phyloP scores from a whole-genome alignment of 2,113 vertebrate genomes.

The Hypanus sabinus region DNA sequence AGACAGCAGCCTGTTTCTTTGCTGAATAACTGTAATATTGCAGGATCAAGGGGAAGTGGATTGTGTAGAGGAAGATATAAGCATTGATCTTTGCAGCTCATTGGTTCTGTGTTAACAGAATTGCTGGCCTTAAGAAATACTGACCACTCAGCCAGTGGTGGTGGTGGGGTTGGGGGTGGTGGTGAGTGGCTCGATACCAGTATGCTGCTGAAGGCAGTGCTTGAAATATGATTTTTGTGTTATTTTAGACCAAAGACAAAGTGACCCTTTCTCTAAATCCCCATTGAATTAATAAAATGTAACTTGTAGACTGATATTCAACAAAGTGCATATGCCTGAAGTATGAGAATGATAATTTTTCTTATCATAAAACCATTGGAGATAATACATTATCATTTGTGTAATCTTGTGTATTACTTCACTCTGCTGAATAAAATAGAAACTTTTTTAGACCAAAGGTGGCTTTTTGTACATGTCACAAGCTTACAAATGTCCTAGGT shows the following conservation, averaged over 20 bases:
- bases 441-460: not conserved
- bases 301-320: not conserved
- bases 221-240: too few species aligned
- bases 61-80: too few species aligned
- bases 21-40: too few species aligned
- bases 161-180: too few species aligned
- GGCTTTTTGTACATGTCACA: not conserved
- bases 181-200: not conserved
- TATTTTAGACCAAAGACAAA: not conserved
- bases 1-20: too few species aligned
- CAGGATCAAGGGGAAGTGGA: too few species aligned
- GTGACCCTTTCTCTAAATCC: not conserved
- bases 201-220: too few species aligned
- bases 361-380: not conserved
- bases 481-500: not conserved
- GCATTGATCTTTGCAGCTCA: too few species aligned
- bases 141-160: too few species aligned
- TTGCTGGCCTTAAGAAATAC: too few species aligned
- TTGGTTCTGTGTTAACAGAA: too few species aligned
- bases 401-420: not conserved
- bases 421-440: not conserved
- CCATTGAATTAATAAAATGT: not conserved
- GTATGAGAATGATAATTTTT: not conserved
- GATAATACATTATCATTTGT: not conserved
- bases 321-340: not conserved